Base-by-base conservation (phyloP, 2,888 invertebrate genomes). In the Trisateles emortualis region DNA sequence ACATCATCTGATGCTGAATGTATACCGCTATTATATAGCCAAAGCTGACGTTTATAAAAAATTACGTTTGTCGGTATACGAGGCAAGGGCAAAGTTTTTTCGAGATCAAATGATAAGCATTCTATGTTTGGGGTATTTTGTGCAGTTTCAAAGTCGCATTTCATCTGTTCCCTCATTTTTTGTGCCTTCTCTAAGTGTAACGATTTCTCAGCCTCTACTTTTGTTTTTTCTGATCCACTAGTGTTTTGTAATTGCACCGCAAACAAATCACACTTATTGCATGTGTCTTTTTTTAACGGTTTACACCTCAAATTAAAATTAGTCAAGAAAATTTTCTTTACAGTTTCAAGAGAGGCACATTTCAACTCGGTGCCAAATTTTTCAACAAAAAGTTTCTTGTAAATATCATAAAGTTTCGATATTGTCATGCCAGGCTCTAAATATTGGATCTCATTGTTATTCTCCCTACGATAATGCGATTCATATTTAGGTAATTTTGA, bases 11-110 rank as follows among this genome's bases (percentile, higher is more conserved):
- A 45, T 16, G 49, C 59, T 38, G 38, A 40, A 30, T 55, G 49
- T 30, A 59, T 49, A 6, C 59, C 59, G 49, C 39, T 49, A 16
- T 59, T 55, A 39, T 52, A 55, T 2, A 59, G 49, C 55, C 59
- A 59, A 13, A 59, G 36, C 29, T 56, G 52, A 26, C 59, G 45
- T 60, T 60, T 60, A 41, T 60, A 60, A 52, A 60, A 60, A 9
- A 41, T 45, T 17, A 60, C 45, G 46, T 55, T 56, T 30, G 56
- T 52, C 6, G 59, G 49, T 43, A 60, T 54, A 14, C 59, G 54
- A 22, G 54, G 48, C 38, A 59, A 51, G 14, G 52, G 49, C 46
- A 48, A 43, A 36, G 58, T 59, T 26, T 59, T 59, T 30, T 59
- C 53, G 16, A 55, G 52, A 24, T 52, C 52, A 13, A 48, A 57